Evolutionary conservation across 2,888 invertebrate genomes (phyloP).

Genomic region (Ariolimax columbianus): DNA sequence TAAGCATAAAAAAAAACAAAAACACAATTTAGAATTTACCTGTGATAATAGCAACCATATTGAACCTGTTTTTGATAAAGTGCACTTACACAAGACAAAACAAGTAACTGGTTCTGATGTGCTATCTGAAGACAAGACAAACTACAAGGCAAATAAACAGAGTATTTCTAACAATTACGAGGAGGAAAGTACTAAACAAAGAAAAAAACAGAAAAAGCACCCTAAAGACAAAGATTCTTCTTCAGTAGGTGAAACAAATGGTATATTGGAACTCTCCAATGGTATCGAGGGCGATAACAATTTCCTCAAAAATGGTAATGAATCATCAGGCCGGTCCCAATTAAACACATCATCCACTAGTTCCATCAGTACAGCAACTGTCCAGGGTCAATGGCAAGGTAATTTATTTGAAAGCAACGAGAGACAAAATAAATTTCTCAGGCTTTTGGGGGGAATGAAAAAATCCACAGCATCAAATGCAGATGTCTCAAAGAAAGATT

Average conservation of each 20-base stretch:
- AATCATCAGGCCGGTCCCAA: background rate
- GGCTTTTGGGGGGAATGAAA: slow-evolving; percentile 68
- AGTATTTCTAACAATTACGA: background rate
- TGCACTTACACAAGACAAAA: background rate
- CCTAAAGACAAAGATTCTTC: background rate
- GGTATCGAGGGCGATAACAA: background rate
- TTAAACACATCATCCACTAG: background rate
- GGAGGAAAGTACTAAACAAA: background rate
- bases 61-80: background rate
- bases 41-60: background rate
- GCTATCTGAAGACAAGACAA: background rate
- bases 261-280: background rate
- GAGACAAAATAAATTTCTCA: slow-evolving; percentile 68
- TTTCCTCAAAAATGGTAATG: background rate
- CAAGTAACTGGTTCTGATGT: background rate
- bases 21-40: background rate
- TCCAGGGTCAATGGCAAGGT: slow-evolving; percentile 66
- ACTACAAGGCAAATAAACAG: background rate
- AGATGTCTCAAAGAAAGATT: background rate
- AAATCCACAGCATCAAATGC: slow-evolving; percentile 43
- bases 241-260: background rate
- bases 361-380: background rate
- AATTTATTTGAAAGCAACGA: slow-evolving; percentile 61
- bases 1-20: background rate
- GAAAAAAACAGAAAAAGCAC: background rate